A percentile compares a stretch with the other conserved stretches of the same genome.
Evolutionary conservation across 2,113 vertebrate genomes (phyloP).

Genomic region (Phocoena phocoena): DNA sequence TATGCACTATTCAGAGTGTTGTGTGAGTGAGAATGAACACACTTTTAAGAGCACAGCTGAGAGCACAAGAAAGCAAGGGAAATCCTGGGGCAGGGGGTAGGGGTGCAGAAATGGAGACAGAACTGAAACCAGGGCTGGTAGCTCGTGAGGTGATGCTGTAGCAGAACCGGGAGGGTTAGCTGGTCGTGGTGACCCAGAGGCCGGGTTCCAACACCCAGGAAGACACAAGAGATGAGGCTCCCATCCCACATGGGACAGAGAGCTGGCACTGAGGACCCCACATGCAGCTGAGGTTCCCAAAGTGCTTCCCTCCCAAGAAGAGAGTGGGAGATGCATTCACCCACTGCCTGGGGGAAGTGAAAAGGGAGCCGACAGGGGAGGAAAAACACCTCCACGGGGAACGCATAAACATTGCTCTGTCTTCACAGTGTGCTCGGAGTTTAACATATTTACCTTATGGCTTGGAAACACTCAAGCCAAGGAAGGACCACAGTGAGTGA

Average conservation of each 20-base stretch:
- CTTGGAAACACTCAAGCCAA: not conserved
- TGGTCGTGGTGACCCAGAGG: not conserved
- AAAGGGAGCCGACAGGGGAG: not conserved
- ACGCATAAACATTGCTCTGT: too few species aligned
- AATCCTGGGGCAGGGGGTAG: too few species aligned
- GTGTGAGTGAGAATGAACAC: too few species aligned
- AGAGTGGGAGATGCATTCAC: not conserved
- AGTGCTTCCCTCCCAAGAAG: not conserved
- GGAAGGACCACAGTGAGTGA: not conserved
- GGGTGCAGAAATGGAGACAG: not conserved
- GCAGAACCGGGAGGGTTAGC: not conserved
- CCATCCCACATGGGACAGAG: not conserved
- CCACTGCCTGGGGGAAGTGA: not conserved
- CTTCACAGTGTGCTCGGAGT: too few species aligned
- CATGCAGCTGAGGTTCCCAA: not conserved
- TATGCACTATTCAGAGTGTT: too few species aligned
- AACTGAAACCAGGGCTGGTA: rapidly evolving
- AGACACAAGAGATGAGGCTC: not conserved
- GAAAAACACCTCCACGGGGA: not conserved
- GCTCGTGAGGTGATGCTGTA: not conserved
- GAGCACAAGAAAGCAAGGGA: not conserved
- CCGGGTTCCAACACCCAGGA: rapidly evolving
- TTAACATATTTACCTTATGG: too few species aligned
- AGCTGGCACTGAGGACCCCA: not conserved
- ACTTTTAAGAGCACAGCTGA: rapidly evolving